Evolutionary conservation across 2,888 invertebrate genomes (phyloP).

Genomic region (Hartigia nigra): DNA sequence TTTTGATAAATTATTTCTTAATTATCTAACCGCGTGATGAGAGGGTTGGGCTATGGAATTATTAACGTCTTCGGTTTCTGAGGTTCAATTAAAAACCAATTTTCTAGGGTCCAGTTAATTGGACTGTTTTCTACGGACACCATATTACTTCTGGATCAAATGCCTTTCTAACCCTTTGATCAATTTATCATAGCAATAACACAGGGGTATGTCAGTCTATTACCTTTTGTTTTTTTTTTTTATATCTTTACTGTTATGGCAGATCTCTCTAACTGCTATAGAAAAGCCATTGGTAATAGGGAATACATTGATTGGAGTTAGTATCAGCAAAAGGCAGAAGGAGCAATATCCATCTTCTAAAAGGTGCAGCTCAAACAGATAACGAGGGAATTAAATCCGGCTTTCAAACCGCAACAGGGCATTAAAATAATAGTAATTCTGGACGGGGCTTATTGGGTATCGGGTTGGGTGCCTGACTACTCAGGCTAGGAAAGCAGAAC

Average conservation of each 20-base stretch:
- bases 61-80: conserved; percentile 41
- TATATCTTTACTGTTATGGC: background rate
- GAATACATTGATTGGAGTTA: background rate
- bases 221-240: background rate
- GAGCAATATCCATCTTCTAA: background rate
- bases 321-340: background rate
- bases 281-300: background rate
- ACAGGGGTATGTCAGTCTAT: background rate
- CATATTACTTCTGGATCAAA: background rate
- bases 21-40: conserved; percentile 23
- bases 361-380: conserved; percentile 47
- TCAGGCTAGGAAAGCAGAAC: conserved; percentile 29
- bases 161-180: background rate
- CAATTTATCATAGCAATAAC: background rate
- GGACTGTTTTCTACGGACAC: conserved; percentile 6
- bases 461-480: background rate
- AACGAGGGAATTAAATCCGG: conserved; percentile 42
- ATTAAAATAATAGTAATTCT: conserved; percentile 25
- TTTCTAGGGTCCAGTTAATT: conserved; percentile 48
- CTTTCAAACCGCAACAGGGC: conserved; percentile 25
- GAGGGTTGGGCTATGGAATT: conserved; percentile 18
- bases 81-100: conserved; percentile 51
- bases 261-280: background rate
- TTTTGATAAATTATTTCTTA: conserved; percentile 27
- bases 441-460: conserved; percentile 10